Conservation (phyloP, 2,113 vertebrate species). For the Plecturocebus donacophilus region DNA sequence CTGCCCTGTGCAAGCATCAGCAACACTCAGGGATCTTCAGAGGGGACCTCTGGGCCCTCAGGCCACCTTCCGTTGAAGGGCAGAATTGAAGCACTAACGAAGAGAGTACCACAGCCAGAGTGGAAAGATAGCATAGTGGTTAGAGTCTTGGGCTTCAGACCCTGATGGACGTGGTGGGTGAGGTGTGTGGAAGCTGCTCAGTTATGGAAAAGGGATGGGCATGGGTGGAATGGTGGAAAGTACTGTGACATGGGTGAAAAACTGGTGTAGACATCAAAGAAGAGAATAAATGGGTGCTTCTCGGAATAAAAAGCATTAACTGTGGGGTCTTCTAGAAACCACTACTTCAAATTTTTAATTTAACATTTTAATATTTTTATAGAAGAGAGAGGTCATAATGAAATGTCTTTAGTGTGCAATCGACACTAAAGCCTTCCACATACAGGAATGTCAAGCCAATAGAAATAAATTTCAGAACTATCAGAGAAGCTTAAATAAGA, state of each 20-base stretch:
- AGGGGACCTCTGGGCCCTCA: background rate
- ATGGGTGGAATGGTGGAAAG: background rate
- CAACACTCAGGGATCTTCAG: background rate
- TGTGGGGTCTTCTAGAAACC: conserved; percentile 36
- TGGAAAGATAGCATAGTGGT: background rate
- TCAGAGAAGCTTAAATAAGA: conserved; percentile 24
- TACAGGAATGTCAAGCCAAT: conserved; percentile 48
- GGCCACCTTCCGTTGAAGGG: background rate
- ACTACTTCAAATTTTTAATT: conserved; percentile 64
- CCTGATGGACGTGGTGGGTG: background rate
- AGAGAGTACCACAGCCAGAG: background rate
- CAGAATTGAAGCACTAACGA: background rate
- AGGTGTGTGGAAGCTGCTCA: background rate
- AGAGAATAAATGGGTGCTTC: conserved; percentile 54
- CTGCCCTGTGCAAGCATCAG: background rate
- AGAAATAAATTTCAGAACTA: conserved; percentile 68
- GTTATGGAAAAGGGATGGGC: background rate
- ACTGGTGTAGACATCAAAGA: conserved; percentile 2
- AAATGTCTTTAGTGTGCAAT: conserved; percentile 62
- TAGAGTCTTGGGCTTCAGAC: background rate
- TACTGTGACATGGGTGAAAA: background rate
- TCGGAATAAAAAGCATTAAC: conserved; percentile 59
- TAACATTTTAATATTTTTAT: conserved; percentile 68
- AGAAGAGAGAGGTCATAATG: conserved; percentile 53
- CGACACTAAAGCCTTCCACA: conserved; percentile 41